Percentiles rank a stretch among this genome's conserved stretches.
Conservation (phyloP, 2,113 vertebrate species). For the Haemorhous mexicanus region DNA sequence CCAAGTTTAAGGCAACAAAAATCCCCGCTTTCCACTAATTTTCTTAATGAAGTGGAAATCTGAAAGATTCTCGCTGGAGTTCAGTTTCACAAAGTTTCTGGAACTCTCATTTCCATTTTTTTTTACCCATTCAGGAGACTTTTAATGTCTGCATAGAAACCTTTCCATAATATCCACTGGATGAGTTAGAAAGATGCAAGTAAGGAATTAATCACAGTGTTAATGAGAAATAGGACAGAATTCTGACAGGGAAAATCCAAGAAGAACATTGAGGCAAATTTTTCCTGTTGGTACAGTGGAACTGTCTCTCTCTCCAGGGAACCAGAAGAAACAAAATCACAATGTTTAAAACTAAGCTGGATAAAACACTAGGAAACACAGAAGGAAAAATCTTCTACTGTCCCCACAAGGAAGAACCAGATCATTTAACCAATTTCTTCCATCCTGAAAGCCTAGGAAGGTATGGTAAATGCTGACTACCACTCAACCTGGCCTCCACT, state of each 20-base stretch:
- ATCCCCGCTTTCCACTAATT: background rate
- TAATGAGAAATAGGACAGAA: constrained; percentile 11
- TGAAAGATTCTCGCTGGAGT: background rate
- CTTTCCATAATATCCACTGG: background rate
- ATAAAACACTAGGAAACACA: constrained; percentile 35
- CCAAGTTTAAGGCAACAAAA: background rate
- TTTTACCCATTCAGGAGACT: background rate
- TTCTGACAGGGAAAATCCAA: constrained; percentile 21
- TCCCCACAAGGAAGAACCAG: background rate
- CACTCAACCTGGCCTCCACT: background rate
- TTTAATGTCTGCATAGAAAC: background rate
- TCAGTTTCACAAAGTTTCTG: background rate
- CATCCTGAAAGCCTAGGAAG: background rate
- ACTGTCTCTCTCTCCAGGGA: background rate
- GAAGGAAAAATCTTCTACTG: constrained; percentile 12
- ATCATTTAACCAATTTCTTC: constrained; percentile 30
- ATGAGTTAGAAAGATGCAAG: background rate
- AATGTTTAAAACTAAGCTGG: background rate
- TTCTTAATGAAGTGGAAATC: background rate
- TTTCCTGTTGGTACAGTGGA: constrained; percentile 34
- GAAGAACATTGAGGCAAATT: background rate
- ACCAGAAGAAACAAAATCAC: background rate
- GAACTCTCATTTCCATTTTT: background rate
- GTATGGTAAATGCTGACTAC: background rate
- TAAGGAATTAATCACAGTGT: background rate